phyloP scores from a whole-genome alignment of 2,888 invertebrate species.

The Rhagonycha lutea region DNA sequence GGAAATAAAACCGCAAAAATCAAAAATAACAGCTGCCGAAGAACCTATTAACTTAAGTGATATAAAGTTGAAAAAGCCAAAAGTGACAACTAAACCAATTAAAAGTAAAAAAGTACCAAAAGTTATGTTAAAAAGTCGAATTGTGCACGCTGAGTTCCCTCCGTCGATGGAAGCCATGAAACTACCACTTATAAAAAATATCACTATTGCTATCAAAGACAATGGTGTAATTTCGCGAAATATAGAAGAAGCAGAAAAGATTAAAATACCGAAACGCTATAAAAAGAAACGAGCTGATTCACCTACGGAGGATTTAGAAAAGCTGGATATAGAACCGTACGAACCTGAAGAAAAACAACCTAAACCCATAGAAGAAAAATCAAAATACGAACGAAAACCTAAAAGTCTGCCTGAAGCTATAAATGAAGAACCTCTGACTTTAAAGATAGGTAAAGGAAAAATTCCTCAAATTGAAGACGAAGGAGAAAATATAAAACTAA shows the following conservation, averaged over 20 bases:
- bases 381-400: constrained; percentile 54
- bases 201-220: constrained; percentile 54
- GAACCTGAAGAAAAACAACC: constrained; percentile 51
- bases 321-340: constrained; percentile 53
- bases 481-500: constrained; percentile 48
- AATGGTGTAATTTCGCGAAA: constrained; percentile 58
- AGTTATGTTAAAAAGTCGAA: constrained; percentile 56
- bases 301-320: constrained; percentile 53
- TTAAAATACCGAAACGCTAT: constrained; percentile 53
- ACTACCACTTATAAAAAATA: constrained; percentile 47
- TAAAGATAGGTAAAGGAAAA: constrained; percentile 35
- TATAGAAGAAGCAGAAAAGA: constrained; percentile 56
- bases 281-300: constrained; percentile 53
- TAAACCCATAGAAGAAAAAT: constrained; percentile 51
- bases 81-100: constrained; percentile 46
- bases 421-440: constrained; percentile 44
- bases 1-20: constrained; percentile 45
- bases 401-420: constrained; percentile 44
- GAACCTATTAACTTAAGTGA: constrained; percentile 46
- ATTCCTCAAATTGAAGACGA: constrained; percentile 36
- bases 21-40: constrained; percentile 25
- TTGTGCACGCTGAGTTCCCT: constrained; percentile 64
- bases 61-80: constrained; percentile 49
- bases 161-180: constrained; percentile 55
- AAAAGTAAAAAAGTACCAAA: constrained; percentile 53